phyloP scores from a whole-genome alignment of 2,888 invertebrate genomes.

The Hoplodrina blanda region DNA sequence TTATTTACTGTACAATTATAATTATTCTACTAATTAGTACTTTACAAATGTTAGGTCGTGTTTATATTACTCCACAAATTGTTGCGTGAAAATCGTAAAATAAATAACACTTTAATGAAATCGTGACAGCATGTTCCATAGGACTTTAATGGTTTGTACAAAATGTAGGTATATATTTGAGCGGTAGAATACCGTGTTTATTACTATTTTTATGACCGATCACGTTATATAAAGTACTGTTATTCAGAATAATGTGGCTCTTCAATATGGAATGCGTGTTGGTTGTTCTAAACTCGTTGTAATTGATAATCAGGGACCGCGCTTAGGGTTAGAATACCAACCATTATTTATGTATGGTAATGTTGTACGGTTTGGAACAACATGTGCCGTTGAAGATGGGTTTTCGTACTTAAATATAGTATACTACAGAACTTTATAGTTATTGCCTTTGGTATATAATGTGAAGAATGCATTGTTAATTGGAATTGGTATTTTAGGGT shows the following conservation, averaged over 20 bases:
- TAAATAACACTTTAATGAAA: constrained; percentile 53
- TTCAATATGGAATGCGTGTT: constrained; percentile 58
- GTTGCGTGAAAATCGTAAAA: constrained; percentile 34
- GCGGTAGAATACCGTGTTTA: constrained; percentile 43
- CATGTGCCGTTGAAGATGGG: constrained; percentile 10
- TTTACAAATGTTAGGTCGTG: constrained; percentile 5
- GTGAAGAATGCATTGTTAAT: background rate
- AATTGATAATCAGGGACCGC: constrained; percentile 51
- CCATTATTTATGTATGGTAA: constrained; percentile 35
- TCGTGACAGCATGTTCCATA: constrained; percentile 38
- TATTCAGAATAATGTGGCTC: constrained; percentile 48
- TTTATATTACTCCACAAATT: background rate
- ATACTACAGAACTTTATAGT: background rate
- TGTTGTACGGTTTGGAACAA: constrained; percentile 21
- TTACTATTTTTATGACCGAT: constrained; percentile 56
- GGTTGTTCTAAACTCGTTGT: constrained; percentile 57
- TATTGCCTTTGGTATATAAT: background rate
- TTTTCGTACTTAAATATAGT: background rate
- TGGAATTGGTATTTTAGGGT: too few relatives aligned
- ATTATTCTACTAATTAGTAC: constrained; percentile 12
- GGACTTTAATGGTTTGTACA: constrained; percentile 31
- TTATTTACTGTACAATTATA: constrained; percentile 9
- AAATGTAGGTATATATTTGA: constrained; percentile 29
- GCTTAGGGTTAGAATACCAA: constrained; percentile 42
- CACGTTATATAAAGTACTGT: constrained; percentile 54